Percentiles rank a stretch among this genome's conserved stretches.
These are phyloP conservation scores for Coryphaenoides rupestris DNA, from an alignment of 2,113 vertebrate species.

Conservation along the genomic window DNA sequence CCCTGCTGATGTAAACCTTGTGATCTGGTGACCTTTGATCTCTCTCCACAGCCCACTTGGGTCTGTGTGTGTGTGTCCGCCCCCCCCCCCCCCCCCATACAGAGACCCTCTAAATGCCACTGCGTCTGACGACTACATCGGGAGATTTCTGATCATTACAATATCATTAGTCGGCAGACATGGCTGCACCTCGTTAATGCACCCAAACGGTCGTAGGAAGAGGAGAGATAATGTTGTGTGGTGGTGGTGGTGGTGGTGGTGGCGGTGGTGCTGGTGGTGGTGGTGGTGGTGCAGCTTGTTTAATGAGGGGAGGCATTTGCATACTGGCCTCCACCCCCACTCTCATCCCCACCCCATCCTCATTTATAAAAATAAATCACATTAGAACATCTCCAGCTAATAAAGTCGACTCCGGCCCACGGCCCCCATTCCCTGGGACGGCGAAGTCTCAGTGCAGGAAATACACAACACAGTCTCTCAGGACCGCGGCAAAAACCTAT, in stretches of 20 bases:
- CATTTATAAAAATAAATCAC: slow-evolving; percentile 76
- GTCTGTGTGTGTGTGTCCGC: slow-evolving; percentile 30
- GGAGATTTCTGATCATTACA: slow-evolving; percentile 64
- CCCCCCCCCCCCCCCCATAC: slow-evolving; percentile 23
- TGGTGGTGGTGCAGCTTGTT: slow-evolving; percentile 35
- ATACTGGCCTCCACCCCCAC: slow-evolving; percentile 72
- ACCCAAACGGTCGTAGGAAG: slow-evolving; percentile 52
- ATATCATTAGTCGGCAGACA: slow-evolving; percentile 67
- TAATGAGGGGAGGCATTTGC: slow-evolving; percentile 74
- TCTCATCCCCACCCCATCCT: slow-evolving; percentile 53
- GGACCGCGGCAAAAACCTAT: slow-evolving; percentile 56
- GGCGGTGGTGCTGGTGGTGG: slow-evolving; percentile 5
- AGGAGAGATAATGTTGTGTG: slow-evolving; percentile 57
- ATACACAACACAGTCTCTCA: slow-evolving; percentile 59
- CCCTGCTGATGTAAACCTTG: neutral
- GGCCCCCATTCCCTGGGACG: slow-evolving; percentile 54
- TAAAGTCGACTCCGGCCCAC: slow-evolving; percentile 65
- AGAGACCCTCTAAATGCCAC: slow-evolving; percentile 52
- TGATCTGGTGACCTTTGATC: slow-evolving; percentile 21
- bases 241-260: slow-evolving; percentile 42
- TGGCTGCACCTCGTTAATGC: slow-evolving; percentile 67
- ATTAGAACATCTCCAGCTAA: slow-evolving; percentile 69
- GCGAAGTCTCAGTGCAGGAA: slow-evolving; percentile 61
- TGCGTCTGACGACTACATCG: slow-evolving; percentile 63
- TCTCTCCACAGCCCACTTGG: slow-evolving; percentile 30